A percentile compares a stretch with the other conserved stretches of the same genome.
Conservation (phyloP, 2,888 invertebrate species). For the Cantharis nigra region DNA sequence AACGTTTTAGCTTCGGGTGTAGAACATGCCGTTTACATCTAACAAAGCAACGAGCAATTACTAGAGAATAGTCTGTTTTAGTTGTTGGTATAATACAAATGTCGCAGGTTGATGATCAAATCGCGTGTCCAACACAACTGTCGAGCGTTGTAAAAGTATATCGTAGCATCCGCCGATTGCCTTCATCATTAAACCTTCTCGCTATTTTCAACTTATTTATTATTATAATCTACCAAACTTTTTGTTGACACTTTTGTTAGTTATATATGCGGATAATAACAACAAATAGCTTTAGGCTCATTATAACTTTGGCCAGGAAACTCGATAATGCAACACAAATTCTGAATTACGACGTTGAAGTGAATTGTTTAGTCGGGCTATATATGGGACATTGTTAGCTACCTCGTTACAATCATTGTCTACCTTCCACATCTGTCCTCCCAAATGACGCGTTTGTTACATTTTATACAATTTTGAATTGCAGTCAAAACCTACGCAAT, state of each 20-base stretch:
- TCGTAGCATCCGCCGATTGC: constrained; percentile 36
- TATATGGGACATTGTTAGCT: constrained; percentile 35
- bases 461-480: constrained; percentile 39
- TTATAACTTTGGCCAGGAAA: constrained; percentile 15
- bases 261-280: constrained; percentile 19
- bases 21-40: constrained; percentile 13
- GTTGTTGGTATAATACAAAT: constrained; percentile 26
- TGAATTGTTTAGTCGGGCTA: constrained; percentile 16
- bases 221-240: constrained; percentile 24
- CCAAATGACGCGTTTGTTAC: constrained; percentile 47
- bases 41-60: constrained; percentile 29
- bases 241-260: constrained; percentile 28
- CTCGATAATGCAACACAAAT: constrained; percentile 15
- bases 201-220: constrained; percentile 31
- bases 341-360: constrained; percentile 19
- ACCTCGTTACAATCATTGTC: constrained; percentile 54
- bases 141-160: constrained; percentile 33
- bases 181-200: constrained; percentile 36
- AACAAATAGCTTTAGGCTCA: constrained; percentile 4
- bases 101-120: constrained; percentile 42
- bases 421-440: constrained; percentile 48
- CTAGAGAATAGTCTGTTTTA: constrained; percentile 20
- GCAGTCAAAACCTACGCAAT: constrained; percentile 18
- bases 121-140: constrained; percentile 41
- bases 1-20: constrained; percentile 18